These are phyloP conservation scores for Petromus typicus DNA, from an alignment of 2,113 vertebrate genomes.

Conservation along the genomic window DNA sequence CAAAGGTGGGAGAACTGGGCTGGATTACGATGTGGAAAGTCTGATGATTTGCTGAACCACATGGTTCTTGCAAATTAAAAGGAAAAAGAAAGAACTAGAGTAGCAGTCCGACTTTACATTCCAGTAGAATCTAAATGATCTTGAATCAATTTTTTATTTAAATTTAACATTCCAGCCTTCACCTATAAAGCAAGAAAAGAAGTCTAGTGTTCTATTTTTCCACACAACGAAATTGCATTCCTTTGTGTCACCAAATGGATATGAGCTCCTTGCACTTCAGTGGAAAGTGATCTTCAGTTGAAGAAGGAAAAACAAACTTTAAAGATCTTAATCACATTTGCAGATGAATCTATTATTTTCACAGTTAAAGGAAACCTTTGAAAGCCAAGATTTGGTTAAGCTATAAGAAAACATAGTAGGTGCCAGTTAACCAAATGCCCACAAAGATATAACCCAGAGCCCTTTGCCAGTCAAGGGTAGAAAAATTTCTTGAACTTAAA, in stretches of 20 bases:
- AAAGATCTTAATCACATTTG: conserved; percentile 64
- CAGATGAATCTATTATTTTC: conserved; percentile 5
- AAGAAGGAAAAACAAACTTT: background rate
- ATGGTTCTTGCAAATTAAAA: background rate
- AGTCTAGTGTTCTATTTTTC: conserved; percentile 38
- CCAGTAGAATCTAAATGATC: conserved; percentile 17
- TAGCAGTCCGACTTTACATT: conserved; percentile 18
- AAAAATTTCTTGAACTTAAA: conserved; percentile 4
- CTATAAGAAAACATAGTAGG: conserved; percentile 6
- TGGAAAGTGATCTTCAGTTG: conserved; percentile 35
- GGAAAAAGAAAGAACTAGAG: conserved; percentile 30
- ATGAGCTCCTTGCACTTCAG: conserved; percentile 35
- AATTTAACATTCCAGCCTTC: conserved; percentile 6
- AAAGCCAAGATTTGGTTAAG: background rate
- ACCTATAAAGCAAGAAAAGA: conserved; percentile 44
- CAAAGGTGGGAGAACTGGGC: background rate
- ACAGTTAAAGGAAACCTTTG: conserved; percentile 52
- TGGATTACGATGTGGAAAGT: background rate
- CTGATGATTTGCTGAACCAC: background rate
- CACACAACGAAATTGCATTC: conserved; percentile 25
- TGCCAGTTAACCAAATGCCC: background rate
- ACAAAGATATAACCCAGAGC: background rate
- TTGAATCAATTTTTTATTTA: conserved; percentile 46
- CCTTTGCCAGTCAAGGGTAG: background rate
- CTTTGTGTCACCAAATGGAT: conserved; percentile 58